phyloP scores from a whole-genome alignment of 2,888 invertebrate species.

The Dione vanillae region DNA sequence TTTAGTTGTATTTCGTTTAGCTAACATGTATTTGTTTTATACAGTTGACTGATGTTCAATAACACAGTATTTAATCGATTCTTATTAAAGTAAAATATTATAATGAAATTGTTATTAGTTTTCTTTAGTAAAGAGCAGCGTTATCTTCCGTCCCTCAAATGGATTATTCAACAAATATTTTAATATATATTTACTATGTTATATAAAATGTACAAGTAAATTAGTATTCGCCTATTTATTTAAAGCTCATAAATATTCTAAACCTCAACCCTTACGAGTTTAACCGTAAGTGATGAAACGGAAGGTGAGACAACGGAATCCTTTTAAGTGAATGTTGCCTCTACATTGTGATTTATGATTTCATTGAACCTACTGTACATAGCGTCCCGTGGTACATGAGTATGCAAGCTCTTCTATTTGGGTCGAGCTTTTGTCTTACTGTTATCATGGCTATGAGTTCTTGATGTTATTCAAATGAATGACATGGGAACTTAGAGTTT shows the following conservation, averaged over 20 bases:
- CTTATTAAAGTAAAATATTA: no score
- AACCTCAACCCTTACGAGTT: background rate
- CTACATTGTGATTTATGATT: conserved; percentile 12
- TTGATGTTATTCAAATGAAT: background rate
- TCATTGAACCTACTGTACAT: background rate
- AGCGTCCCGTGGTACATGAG: background rate
- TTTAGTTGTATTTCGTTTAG: no score
- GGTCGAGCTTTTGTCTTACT: background rate
- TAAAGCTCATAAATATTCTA: conserved; percentile 3
- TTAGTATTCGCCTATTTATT: background rate
- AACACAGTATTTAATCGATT: no score
- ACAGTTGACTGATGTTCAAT: no score
- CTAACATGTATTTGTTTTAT: no score
- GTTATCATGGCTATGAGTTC: background rate
- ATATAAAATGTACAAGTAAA: no score
- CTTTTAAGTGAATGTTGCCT: conserved; percentile 10
- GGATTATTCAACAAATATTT: no score
- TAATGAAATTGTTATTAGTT: no score
- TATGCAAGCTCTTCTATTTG: background rate
- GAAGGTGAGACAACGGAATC: conserved; percentile 20
- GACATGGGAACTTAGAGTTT: no score
- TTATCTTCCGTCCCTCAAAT: no score
- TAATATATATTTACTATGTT: no score
- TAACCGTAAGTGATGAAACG: conserved; percentile 6
- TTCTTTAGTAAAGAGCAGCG: no score